Evolutionary conservation across 2,113 vertebrate genomes (phyloP), one percentile per base, ranked within the genome.

Genomic region (Brachypteracias leptosomus): DNA sequence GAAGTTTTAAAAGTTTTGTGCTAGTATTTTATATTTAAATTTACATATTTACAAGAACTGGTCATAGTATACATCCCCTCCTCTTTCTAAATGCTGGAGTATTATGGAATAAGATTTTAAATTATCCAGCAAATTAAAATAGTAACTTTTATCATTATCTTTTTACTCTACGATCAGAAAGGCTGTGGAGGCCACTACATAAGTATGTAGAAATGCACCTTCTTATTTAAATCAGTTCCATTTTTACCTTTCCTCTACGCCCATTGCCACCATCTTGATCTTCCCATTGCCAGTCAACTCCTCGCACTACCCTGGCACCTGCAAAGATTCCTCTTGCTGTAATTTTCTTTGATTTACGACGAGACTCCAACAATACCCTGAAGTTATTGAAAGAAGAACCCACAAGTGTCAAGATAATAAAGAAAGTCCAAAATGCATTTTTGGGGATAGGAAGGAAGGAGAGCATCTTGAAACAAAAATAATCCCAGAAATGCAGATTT

Each of bases 281-380:
- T 97, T 99, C 99, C 99, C 99, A 99, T 61, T 99, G 99, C 99
- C 99, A 99, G 97, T 99, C 99, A 84, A 99, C 99, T 88, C 99
- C 99, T 94, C 99, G 98, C 42, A 99, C 99, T 73, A 99, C 99
- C 29, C 99, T 98, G 88, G 99, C 99, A 66, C 99, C 99, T 74
- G 99, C 98, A 97, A 99, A 99, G 96, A 99, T 99, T 79, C 99
- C 99, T 97, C 99, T 98, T 90, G 99, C 99, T 73, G 99, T 99
- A 97, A 99, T 99, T 98, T 99, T 99, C 98, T 99, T 99, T 57
- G 99, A 99, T 96, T 99, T 99, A 93, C 99, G 99, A 35, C 99
- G 99, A 55, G 99, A 99, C 97, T 99, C 99, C 97, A 99, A 96
- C 89, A 99, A 98, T 44, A 99, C 99, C 97, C 99, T 99, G 95